Percentiles rank a stretch among this genome's conserved stretches.
phyloP scores from a whole-genome alignment of 2,113 vertebrate genomes.

The Girardinichthys multiradiatus region DNA sequence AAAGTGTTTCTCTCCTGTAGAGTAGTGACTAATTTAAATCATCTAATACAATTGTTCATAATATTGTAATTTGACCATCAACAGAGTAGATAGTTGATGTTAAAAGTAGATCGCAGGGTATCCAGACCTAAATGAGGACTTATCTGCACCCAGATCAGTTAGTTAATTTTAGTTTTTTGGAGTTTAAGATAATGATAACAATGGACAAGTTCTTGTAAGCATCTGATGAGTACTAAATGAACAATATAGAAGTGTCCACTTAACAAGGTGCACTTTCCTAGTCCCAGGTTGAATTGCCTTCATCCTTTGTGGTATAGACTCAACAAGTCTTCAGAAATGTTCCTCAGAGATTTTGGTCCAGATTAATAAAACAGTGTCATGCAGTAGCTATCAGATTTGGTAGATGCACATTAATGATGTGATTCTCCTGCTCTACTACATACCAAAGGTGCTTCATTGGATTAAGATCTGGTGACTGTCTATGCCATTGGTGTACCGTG shows the following conservation, averaged over 20 bases:
- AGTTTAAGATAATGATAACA: background rate
- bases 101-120: background rate
- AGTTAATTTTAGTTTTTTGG: background rate
- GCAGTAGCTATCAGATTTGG: background rate
- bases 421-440: background rate
- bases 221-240: too few relatives aligned
- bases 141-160: background rate
- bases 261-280: background rate
- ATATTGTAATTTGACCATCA: conserved; percentile 18
- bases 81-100: background rate
- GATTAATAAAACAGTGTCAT: background rate
- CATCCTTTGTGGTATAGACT: background rate
- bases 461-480: background rate
- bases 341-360: background rate
- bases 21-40: conserved; percentile 37
- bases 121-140: background rate
- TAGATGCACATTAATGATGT: background rate
- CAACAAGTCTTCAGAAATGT: background rate
- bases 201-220: too few relatives aligned
- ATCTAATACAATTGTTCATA: conserved; percentile 24
- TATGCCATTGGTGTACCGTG: background rate
- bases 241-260: background rate
- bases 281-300: background rate
- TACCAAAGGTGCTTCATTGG: background rate
- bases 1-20: conserved; percentile 36